phyloP scores from a whole-genome alignment of 1,140 invertebrate genomes.

The Cotesia vestalis region DNA sequence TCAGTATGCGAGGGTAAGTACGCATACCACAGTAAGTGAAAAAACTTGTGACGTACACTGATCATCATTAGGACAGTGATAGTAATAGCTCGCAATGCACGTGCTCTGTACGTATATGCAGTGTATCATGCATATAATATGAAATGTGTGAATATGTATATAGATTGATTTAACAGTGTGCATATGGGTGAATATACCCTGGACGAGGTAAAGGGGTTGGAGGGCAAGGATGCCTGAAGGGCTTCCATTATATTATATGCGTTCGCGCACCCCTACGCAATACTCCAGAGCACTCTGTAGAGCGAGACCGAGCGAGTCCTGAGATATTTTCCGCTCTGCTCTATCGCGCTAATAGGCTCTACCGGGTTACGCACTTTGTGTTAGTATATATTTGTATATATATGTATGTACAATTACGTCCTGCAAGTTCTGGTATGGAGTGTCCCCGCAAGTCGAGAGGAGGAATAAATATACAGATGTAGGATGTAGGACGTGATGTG shows the following conservation, averaged over 20 bases:
- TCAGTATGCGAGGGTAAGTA: constrained; percentile 51
- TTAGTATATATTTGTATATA: neutral
- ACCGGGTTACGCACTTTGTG: constrained; percentile 10
- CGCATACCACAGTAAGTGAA: constrained; percentile 35
- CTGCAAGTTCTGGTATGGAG: constrained; percentile 5
- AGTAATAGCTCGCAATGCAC: constrained; percentile 41
- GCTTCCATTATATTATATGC: constrained; percentile 60
- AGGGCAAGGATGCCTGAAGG: constrained; percentile 53
- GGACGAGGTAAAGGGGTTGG: constrained; percentile 6
- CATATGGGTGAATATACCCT: constrained; percentile 2
- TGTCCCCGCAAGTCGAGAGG: neutral
- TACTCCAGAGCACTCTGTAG: neutral
- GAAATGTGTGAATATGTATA: neutral
- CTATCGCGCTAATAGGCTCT: constrained; percentile 14
- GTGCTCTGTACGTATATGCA: constrained; percentile 44
- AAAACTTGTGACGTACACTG: constrained; percentile 8
- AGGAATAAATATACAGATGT: neutral
- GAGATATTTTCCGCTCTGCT: constrained; percentile 31
- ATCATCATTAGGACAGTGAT: neutral
- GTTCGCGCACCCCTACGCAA: constrained; percentile 47
- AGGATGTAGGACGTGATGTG: no score
- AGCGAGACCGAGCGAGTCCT: constrained; percentile 39
- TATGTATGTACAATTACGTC: constrained; percentile 19
- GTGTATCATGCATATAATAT: constrained; percentile 5
- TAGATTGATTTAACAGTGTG: neutral